phyloP scores from a whole-genome alignment of 2,888 invertebrate species.

The Drosophila fungiperda region DNA sequence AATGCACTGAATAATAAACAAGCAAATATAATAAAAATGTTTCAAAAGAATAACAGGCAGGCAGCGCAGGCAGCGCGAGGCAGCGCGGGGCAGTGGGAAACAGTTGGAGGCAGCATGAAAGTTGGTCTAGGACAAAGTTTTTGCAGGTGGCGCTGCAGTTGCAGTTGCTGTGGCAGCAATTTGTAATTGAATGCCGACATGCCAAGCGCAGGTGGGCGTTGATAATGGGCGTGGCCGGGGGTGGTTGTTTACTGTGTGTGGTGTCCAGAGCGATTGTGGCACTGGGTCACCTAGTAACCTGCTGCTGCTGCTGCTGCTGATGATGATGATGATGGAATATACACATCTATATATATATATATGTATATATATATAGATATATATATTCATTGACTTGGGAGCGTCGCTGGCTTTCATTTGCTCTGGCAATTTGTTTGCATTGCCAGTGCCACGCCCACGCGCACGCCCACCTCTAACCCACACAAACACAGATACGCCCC shows the following conservation, averaged over 20 bases:
- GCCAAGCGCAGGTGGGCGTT: slow-evolving; percentile 22
- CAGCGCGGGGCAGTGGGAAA: background rate
- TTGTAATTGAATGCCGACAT: slow-evolving; percentile 49
- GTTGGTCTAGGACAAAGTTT: slow-evolving; percentile 82
- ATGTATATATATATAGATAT: no score
- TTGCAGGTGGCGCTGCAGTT: slow-evolving; percentile 26
- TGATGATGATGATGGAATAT: slow-evolving; percentile 37
- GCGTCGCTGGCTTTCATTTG: slow-evolving; percentile 56
- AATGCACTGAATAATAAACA: slow-evolving; percentile 49
- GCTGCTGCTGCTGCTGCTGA: slow-evolving; percentile 16
- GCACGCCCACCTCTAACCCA: background rate
- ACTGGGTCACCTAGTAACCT: slow-evolving; percentile 83
- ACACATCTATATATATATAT: no score
- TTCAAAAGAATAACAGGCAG: slow-evolving; percentile 51
- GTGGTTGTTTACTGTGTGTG: background rate
- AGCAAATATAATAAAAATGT: slow-evolving; percentile 64
- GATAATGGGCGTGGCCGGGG: slow-evolving; percentile 23
- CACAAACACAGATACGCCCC: slow-evolving; percentile 6
- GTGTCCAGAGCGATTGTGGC: slow-evolving; percentile 53
- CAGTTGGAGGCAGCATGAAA: slow-evolving; percentile 46
- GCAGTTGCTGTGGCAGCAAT: slow-evolving; percentile 6
- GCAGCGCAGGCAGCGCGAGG: background rate
- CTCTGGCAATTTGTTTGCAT: slow-evolving; percentile 67
- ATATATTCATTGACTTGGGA: slow-evolving; percentile 72
- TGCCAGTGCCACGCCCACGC: slow-evolving; percentile 61